Percentiles rank a stretch among this genome's conserved stretches.
Conservation (phyloP, 1,140 invertebrate genomes). For the Semibalanus balanoides region DNA sequence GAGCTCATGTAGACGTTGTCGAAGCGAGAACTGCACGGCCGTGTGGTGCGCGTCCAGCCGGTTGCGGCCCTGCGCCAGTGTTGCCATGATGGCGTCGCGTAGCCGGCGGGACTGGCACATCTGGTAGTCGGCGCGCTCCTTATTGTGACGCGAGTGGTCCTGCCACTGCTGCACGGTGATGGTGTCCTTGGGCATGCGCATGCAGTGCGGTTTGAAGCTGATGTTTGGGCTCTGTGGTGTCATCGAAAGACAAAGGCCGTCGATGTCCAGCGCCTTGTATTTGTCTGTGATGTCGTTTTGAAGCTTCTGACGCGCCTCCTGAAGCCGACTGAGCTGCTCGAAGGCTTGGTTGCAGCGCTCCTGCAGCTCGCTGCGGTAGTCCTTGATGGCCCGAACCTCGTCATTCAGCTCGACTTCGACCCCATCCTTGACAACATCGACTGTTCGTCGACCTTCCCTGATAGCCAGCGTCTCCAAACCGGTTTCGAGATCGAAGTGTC, state of each 20-base stretch:
- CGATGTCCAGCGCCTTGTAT: not conserved
- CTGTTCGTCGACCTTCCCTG: not conserved
- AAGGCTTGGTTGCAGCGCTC: not conserved
- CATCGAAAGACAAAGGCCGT: not conserved
- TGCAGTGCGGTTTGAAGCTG: not conserved
- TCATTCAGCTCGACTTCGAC: not conserved
- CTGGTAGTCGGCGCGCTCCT: conserved; percentile 1
- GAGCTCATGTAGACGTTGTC: not conserved
- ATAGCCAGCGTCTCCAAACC: not conserved
- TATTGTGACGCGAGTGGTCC: not conserved
- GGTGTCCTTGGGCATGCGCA: not conserved
- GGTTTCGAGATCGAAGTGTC: not conserved
- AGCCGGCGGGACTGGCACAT: not conserved
- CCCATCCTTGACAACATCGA: not conserved
- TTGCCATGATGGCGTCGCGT: not conserved
- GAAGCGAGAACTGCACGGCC: not conserved
- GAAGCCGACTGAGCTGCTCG: not conserved
- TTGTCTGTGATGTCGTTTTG: not conserved
- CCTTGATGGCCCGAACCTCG: not conserved
- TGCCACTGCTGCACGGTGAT: not conserved
- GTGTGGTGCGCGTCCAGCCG: not conserved
- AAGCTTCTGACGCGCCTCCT: not conserved
- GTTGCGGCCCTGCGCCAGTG: not conserved
- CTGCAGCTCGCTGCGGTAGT: not conserved
- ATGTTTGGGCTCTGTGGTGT: not conserved